phyloP scores from a whole-genome alignment of 2,797 vertebrate species.

The Microctenopoma steveboyesi region DNA sequence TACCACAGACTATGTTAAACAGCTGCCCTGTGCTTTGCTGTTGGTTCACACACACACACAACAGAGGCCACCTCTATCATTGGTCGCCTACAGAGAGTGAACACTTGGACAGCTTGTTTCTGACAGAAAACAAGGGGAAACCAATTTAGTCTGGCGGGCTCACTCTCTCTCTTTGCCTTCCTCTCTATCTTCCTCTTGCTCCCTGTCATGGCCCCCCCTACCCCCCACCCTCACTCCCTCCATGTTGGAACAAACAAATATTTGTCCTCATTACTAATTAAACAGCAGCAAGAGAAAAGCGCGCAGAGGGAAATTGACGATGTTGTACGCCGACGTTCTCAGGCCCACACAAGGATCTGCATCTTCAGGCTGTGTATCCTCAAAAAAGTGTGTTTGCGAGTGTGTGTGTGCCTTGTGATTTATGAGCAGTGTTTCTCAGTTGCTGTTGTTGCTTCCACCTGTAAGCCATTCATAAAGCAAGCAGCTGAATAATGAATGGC shows the following conservation, averaged over 20 bases:
- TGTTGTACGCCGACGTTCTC: neutral
- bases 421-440: slow-evolving; percentile 87
- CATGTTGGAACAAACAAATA: slow-evolving; percentile 89
- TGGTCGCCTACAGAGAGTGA: slow-evolving; percentile 48
- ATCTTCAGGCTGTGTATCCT: slow-evolving; percentile 37
- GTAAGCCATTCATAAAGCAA: slow-evolving; percentile 99
- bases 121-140: slow-evolving; percentile 67
- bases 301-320: slow-evolving; percentile 84
- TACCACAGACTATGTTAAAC: slow-evolving; percentile 82
- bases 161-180: neutral
- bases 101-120: slow-evolving; percentile 48
- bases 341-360: slow-evolving; percentile 22
- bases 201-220: slow-evolving; percentile 14
- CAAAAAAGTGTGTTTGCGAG: slow-evolving; percentile 15
- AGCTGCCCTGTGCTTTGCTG: slow-evolving; percentile 70
- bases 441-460: slow-evolving; percentile 89
- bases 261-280: slow-evolving; percentile 99
- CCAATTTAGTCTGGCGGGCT: slow-evolving; percentile 75
- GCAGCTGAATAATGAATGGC: slow-evolving; percentile 96
- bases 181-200: slow-evolving; percentile 16
- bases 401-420: slow-evolving; percentile 83
- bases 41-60: slow-evolving; percentile 39
- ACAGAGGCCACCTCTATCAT: slow-evolving; percentile 48
- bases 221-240: slow-evolving; percentile 46
- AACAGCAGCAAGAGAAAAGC: slow-evolving; percentile 79